Base-by-base conservation (phyloP, 2,888 invertebrate species). In the Yponomeuta malinellus region DNA sequence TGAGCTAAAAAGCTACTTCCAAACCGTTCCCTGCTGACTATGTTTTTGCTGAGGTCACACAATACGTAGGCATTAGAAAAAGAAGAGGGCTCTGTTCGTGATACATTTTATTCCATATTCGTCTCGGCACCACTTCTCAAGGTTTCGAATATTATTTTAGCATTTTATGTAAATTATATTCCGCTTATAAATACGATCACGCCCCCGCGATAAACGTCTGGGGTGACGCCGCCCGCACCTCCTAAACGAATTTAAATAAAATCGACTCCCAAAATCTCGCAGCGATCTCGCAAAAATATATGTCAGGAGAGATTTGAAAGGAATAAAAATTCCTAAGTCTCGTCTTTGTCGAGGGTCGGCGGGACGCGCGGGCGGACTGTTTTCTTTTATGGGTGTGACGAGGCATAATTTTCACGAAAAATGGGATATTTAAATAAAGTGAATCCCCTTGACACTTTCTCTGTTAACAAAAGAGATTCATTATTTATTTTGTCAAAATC, bases 351-450 rank as follows among this genome's bases (percentile, higher is more conserved):
- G 87, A 86, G 90, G 90, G 33, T 43, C 43, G 52, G 52, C 15
- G 52, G 52, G 15, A 3, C 52, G 89, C 83, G 89, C 83, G 86
- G 85, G 81, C 78, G 85, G 86, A 82, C 90, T 91, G 90, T 91
- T 90, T 92, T 90, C 90, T 89, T 93, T 93, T 92, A 92, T 91
- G 86, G 90, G 89, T 90, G 90, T 90, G 91, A 90, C 90, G 88
- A 89, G 88, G 89, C 90, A 92, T 92, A 92, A 92, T 92, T 92
- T 92, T 90, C 86, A 86, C 88, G 90, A 92, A 92, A 92, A 92
- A 92, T 91, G 91, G 88, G 88, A 92, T 92, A 91, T 91, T 92
- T 90, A 92, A 92, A 92, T 92, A 90, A 92, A 89, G 89, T 82
- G 82, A 90, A 92, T 92, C 92, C 91, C 84, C 81, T 78, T 82